A percentile compares a stretch with the other conserved stretches of the same genome.
phyloP scores from a whole-genome alignment of 2,888 invertebrate species.

The Chirona hameri region DNA sequence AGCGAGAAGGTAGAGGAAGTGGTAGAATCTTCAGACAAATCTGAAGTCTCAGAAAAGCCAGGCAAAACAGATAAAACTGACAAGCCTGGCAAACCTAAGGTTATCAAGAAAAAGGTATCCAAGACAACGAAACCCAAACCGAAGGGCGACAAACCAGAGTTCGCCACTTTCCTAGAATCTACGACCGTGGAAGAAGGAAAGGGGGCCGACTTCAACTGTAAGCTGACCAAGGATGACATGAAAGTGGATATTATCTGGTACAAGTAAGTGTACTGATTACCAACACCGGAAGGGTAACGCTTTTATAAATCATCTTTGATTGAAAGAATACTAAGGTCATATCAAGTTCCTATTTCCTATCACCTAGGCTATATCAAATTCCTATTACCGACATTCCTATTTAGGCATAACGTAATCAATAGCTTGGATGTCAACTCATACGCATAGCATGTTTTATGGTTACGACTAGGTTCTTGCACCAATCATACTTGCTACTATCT shows the following conservation, averaged over 20 bases:
- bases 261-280: constrained; percentile 56
- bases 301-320: too few relatives aligned
- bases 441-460: too few relatives aligned
- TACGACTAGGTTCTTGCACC: too few relatives aligned
- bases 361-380: too few relatives aligned
- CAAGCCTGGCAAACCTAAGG: constrained; percentile 33
- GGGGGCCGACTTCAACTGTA: constrained; percentile 71
- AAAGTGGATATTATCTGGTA: constrained; percentile 81
- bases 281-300: too few relatives aligned
- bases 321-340: too few relatives aligned
- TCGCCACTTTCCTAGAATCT: background rate
- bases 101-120: constrained; percentile 32
- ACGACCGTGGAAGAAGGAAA: constrained; percentile 66
- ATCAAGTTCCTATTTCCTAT: too few relatives aligned
- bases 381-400: too few relatives aligned
- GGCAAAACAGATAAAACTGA: background rate
- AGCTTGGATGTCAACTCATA: too few relatives aligned
- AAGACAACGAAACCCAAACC: constrained; percentile 37
- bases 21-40: constrained; percentile 30
- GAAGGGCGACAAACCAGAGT: constrained; percentile 43
- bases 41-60: constrained; percentile 1
- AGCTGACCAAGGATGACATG: constrained; percentile 69
- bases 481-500: too few relatives aligned
- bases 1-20: background rate
- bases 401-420: too few relatives aligned